Evolutionary conservation across 2,113 vertebrate species (phyloP).

Genomic region (Cyprinus carpio): DNA sequence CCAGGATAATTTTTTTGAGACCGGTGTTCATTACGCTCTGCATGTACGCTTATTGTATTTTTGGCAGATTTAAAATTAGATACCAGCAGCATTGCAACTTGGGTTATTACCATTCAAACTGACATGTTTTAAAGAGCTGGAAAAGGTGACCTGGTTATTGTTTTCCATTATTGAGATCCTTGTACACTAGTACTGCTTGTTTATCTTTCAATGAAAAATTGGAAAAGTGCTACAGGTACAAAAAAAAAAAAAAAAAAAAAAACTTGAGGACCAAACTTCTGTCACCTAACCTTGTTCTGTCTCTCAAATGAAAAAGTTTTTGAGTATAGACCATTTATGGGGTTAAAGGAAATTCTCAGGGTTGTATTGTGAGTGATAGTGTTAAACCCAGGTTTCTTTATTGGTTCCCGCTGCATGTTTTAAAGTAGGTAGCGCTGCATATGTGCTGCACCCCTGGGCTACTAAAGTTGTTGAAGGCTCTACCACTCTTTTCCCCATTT

Average conservation of each 20-base stretch:
- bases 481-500: not conserved
- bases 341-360: not conserved
- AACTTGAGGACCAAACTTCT: too few species aligned
- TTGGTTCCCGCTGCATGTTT: constrained; percentile 27
- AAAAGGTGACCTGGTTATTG: not conserved
- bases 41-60: constrained; percentile 17
- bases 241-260: too few species aligned
- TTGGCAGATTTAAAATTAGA: constrained; percentile 39
- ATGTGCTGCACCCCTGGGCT: constrained; percentile 34
- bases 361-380: not conserved
- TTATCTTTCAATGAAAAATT: not conserved
- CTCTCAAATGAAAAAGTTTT: not conserved
- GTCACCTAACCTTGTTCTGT: not conserved
- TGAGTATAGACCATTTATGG: not conserved
- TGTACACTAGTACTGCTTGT: not conserved
- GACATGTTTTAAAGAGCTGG: not conserved
- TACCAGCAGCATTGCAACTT: not conserved
- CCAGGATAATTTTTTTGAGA: constrained; percentile 26
- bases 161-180: not conserved
- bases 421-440: constrained; percentile 62
- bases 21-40: constrained; percentile 27
- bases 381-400: not conserved
- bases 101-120: constrained; percentile 43
- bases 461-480: not conserved
- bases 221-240: not conserved